A percentile compares a stretch with the other conserved stretches of the same genome.
phyloP scores from a whole-genome alignment of 2,888 invertebrate species.

The Rhimphoctona megacephalus region DNA sequence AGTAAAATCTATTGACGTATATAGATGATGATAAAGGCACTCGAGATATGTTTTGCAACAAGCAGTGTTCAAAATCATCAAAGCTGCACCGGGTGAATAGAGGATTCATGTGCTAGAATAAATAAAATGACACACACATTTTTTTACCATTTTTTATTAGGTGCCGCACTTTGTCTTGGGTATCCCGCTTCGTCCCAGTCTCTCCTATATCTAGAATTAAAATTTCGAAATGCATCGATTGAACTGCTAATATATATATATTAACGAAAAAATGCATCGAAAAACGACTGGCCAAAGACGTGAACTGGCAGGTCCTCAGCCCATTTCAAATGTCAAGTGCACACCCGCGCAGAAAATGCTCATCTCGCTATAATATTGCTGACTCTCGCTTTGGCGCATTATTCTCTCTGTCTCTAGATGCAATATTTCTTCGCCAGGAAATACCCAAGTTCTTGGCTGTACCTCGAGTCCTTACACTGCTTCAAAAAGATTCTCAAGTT shows the following conservation, averaged over 20 bases:
- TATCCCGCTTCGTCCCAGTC: background rate
- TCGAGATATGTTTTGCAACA: too few relatives aligned
- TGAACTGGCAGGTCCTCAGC: conserved; percentile 59
- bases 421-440: background rate
- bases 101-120: background rate
- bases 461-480: background rate
- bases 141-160: background rate
- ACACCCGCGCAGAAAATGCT: conserved; percentile 66
- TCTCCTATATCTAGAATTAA: background rate
- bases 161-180: background rate
- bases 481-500: conserved; percentile 21
- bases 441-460: conserved; percentile 11
- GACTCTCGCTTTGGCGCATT: conserved; percentile 62
- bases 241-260: background rate
- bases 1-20: too few relatives aligned
- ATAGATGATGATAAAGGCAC: too few relatives aligned
- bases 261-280: conserved; percentile 24
- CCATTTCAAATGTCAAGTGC: conserved; percentile 74
- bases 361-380: conserved; percentile 57
- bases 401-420: conserved; percentile 55
- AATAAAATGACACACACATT: background rate
- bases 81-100: too few relatives aligned
- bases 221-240: background rate
- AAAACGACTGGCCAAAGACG: conserved; percentile 35
- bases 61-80: too few relatives aligned